A percentile compares a stretch with the other conserved stretches of the same genome.
Conservation (phyloP, 2,113 vertebrate species). For the Scatophagus argus region DNA sequence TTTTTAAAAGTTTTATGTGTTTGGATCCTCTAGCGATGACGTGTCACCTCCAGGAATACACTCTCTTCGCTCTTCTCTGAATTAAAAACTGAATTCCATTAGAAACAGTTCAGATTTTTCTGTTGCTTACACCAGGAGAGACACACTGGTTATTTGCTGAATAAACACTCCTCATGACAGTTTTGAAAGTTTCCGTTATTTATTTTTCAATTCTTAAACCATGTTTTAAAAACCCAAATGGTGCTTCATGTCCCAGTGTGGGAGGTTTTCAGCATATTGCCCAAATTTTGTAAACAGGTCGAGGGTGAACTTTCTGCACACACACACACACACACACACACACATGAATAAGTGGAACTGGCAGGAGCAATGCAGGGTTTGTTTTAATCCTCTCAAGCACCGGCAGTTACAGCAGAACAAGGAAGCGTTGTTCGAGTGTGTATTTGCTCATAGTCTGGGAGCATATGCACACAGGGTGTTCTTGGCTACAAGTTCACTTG, state of each 20-base stretch:
- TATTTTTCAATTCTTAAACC: background rate
- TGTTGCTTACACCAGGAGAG: constrained; percentile 3
- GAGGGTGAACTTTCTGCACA: constrained; percentile 36
- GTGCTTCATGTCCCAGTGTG: constrained; percentile 11
- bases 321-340: constrained; percentile 54
- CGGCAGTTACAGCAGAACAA: constrained; percentile 79
- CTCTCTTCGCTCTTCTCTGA: background rate
- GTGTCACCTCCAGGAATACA: background rate
- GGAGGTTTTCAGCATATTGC: constrained; percentile 34
- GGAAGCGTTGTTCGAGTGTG: constrained; percentile 80
- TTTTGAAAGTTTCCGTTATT: constrained; percentile 22
- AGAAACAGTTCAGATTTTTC: background rate
- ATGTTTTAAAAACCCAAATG: background rate
- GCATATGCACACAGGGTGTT: constrained; percentile 74
- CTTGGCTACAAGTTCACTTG: constrained; percentile 64
- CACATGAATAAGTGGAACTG: constrained; percentile 60
- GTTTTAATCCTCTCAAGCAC: constrained; percentile 80
- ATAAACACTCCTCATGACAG: background rate
- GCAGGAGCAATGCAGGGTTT: constrained; percentile 66
- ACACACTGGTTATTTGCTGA: background rate
- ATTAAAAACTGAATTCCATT: background rate
- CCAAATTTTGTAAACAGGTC: constrained; percentile 45
- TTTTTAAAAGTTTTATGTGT: constrained; percentile 12
- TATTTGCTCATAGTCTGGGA: constrained; percentile 80
- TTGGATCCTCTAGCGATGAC: constrained; percentile 18